Conservation (phyloP, 2,888 invertebrate species). For the Tolmerus cingulatus region DNA sequence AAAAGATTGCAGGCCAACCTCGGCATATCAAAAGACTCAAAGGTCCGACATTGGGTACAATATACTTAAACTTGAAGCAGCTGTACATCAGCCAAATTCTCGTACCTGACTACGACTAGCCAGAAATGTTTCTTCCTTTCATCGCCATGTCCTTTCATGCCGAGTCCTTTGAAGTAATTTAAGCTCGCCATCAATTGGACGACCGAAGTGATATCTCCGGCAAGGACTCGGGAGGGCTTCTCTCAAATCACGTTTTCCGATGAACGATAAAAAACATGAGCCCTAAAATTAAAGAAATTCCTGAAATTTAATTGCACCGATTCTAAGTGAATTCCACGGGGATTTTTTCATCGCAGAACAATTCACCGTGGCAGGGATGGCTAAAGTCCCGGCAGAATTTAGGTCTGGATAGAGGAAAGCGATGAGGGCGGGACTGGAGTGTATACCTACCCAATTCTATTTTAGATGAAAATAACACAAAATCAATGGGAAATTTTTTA, state of each 20-base stretch:
- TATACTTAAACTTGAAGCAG: neutral
- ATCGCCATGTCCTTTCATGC: neutral
- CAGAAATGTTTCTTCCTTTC: neutral
- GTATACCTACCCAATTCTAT: neutral
- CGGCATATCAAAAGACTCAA: neutral
- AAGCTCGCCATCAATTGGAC: constrained; percentile 7
- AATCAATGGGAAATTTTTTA: constrained; percentile 6
- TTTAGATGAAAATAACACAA: constrained; percentile 5
- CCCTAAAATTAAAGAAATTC: constrained; percentile 41
- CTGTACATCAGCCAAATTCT: neutral
- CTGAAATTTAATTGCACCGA: constrained; percentile 41
- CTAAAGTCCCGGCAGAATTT: neutral
- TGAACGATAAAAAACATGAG: constrained; percentile 42
- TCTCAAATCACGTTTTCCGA: constrained; percentile 40
- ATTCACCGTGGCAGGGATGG: neutral
- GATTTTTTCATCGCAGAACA: neutral
- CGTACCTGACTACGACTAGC: neutral
- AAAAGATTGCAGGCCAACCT: neutral
- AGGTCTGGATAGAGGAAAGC: neutral
- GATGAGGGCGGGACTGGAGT: neutral
- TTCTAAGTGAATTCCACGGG: constrained; percentile 13
- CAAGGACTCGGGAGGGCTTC: neutral
- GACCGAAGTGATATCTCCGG: neutral
- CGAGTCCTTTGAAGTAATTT: neutral
- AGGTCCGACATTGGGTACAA: neutral